phyloP scores from a whole-genome alignment of 2,113 vertebrate species.

The Coracopsis vasa region DNA sequence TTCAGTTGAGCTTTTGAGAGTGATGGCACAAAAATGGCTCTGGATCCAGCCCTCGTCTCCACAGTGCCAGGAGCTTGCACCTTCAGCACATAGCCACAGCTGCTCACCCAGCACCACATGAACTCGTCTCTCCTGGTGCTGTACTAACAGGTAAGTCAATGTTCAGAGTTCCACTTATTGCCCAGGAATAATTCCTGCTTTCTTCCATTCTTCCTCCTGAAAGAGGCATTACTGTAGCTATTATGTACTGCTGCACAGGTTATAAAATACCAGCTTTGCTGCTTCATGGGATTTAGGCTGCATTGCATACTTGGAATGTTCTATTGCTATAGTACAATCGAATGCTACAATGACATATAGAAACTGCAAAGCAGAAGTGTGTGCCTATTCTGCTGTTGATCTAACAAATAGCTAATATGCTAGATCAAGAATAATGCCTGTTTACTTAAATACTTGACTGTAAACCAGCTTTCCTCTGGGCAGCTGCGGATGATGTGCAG shows the following conservation, averaged over 20 bases:
- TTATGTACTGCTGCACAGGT: rapidly evolving
- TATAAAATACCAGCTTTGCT: neutral
- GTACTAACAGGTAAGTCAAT: neutral
- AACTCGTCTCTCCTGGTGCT: rapidly evolving
- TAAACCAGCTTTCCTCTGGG: neutral
- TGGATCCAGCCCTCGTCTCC: rapidly evolving
- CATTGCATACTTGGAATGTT: rapidly evolving
- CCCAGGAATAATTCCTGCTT: neutral
- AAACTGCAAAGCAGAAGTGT: neutral
- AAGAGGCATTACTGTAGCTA: neutral
- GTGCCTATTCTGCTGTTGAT: neutral
- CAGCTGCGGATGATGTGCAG: neutral
- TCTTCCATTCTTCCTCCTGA: neutral
- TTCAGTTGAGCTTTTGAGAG: neutral
- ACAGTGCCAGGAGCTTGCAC: rapidly evolving
- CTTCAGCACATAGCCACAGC: rapidly evolving
- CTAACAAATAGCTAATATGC: neutral
- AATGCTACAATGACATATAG: rapidly evolving
- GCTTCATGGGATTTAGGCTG: neutral
- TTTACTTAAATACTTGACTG: neutral
- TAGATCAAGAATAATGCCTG: neutral
- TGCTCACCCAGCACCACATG: rapidly evolving
- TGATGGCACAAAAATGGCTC: rapidly evolving
- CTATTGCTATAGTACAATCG: rapidly evolving
- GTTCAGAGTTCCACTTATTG: neutral